Percentiles rank a stretch among this genome's conserved stretches.
Conservation (phyloP, 2,888 invertebrate species). For the Thymelicus lineola region DNA sequence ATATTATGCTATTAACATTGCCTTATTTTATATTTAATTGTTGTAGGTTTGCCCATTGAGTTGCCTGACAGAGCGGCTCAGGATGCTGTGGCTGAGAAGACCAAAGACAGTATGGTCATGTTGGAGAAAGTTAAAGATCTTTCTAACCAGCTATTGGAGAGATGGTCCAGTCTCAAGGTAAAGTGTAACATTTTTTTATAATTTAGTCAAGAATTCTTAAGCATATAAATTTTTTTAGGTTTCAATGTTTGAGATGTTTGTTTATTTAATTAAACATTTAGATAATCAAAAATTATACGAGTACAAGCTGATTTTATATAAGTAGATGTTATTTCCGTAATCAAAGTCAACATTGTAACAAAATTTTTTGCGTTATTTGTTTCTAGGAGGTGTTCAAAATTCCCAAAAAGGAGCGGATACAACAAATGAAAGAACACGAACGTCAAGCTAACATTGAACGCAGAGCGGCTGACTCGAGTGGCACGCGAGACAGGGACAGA, state of each 20-base stretch:
- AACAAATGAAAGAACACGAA: conserved; percentile 98
- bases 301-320: no score
- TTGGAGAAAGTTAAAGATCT: conserved; percentile 85
- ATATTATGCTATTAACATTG: no score
- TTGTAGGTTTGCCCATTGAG: conserved; percentile 70
- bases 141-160: conserved; percentile 87
- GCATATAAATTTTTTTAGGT: neutral
- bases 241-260: no score
- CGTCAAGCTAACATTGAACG: conserved; percentile 91
- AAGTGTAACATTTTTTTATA: neutral
- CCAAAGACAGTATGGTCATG: conserved; percentile 62
- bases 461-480: conserved; percentile 77
- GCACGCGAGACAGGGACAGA: conserved; percentile 67
- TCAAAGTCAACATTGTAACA: no score
- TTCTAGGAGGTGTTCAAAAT: conserved; percentile 91
- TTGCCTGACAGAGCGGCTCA: conserved; percentile 56
- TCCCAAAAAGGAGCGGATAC: conserved; percentile 96
- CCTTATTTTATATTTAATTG: neutral
- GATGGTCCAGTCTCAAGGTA: conserved; percentile 90
- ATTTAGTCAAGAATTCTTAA: neutral
- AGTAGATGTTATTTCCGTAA: no score
- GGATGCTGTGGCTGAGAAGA: conserved; percentile 61
- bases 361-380: no score
- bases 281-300: no score
- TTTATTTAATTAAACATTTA: no score